Percentiles rank a stretch among this genome's conserved stretches.
phyloP scores from a whole-genome alignment of 2,113 vertebrate genomes.

The Odocoileus virginianus region DNA sequence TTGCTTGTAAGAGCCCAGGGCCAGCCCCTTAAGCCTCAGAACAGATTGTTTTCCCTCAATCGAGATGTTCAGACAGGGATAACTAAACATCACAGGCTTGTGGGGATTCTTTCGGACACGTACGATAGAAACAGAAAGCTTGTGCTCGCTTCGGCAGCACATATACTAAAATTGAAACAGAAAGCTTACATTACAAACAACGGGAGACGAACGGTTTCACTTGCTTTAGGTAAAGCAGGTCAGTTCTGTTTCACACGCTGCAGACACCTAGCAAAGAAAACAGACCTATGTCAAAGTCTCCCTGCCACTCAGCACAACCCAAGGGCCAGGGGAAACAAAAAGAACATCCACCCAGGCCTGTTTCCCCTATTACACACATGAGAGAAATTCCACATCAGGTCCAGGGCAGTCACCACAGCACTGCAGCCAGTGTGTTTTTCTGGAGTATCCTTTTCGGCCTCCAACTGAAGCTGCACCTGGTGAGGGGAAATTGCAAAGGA shows the following conservation, averaged over 20 bases:
- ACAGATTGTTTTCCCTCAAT: constrained; percentile 59
- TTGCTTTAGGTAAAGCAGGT: neutral
- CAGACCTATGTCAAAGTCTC: neutral
- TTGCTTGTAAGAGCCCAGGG: neutral
- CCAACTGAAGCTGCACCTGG: neutral
- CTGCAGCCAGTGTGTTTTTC: neutral
- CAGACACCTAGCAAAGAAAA: neutral
- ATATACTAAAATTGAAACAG: neutral
- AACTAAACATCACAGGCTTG: constrained; percentile 77
- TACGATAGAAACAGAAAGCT: neutral
- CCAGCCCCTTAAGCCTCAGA: constrained; percentile 68
- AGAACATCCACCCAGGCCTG: no score
- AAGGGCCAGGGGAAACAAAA: neutral
- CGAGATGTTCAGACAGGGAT: constrained; percentile 78
- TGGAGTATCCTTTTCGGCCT: neutral
- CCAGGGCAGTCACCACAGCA: accelerated
- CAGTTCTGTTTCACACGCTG: neutral
- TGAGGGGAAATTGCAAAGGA: neutral
- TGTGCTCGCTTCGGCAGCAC: neutral
- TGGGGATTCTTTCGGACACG: neutral
- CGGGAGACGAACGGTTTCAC: accelerated
- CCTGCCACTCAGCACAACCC: neutral
- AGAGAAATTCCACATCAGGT: accelerated
- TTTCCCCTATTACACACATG: accelerated
- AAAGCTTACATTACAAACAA: neutral